Evolutionary conservation across 2,797 vertebrate genomes (phyloP), one percentile per base, ranked within the genome.

Genomic region (Vultur gryphus): DNA sequence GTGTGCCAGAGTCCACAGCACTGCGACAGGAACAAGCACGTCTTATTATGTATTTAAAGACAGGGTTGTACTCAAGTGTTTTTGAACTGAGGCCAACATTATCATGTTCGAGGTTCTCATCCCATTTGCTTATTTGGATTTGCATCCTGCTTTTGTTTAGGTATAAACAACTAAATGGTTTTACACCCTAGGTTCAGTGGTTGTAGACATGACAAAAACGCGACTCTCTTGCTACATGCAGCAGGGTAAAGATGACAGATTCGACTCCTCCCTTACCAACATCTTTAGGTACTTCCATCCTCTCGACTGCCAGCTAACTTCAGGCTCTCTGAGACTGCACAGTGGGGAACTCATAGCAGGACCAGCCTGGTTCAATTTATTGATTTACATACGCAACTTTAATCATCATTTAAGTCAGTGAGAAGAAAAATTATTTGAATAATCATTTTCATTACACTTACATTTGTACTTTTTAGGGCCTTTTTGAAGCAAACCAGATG

Each of bases 401-500:
- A 84, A 89, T 69, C 24, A 87, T 65, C 33, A 48, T 6, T 80
- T 57, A 91, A 92, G 62, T 29, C 44, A 72, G 51, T 52, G 37
- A 83, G 72, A 92, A n/a, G 76, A 76, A 90, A 91, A 94, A 84
- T 4, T 5, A 87, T 51, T 84, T 59, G 83, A 94, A 84, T 44
- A 78, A 78, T 84, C 2, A 49, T 88, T 88, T 88, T 84, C 13
- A 78, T 61, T 95, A 90, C 85, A 83, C 90, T 86, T 88, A 69
- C 12, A 43, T 61, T 69, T 75, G 49, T 81, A 57, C 24, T 75
- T 93, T 93, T 91, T 61, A 65, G 58, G 48, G 37, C 49, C 29
- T 88, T 95, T 84, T 79, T 49, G 69, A 78, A 76, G 65, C 37
- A 86, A 95, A 86, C 65, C 21, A 76, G 77, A 88, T 93, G 71